Evolutionary conservation across 2,113 vertebrate genomes (phyloP), one percentile per base, ranked within the genome.

Genomic region (Albula goreensis): DNA sequence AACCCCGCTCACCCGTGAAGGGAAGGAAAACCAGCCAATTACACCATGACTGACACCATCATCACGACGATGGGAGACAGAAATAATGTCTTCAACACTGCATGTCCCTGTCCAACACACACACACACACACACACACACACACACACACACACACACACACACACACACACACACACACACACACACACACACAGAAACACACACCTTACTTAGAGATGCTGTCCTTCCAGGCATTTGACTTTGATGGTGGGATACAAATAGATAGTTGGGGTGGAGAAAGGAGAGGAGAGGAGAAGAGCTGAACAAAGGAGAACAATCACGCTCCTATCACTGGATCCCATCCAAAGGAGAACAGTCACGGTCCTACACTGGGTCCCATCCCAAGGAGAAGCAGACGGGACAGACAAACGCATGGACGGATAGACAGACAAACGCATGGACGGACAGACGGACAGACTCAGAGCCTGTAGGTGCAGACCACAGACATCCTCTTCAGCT

Each of bases 51-150:
- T 12, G 53, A 56, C 7, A 56, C 6, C 12, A 12, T 12, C 53
- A 56, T 56, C 12, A 86, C 84, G 0, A 41, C 85, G 10, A 49
- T 10, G n/a, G n/a, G 70, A 8, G 15, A 86, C 89, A 95, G 92
- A 94, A 90, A 91, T 94, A 91, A 94, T 90, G 90, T 89, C 90
- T 88, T 83, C 56, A 80, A 60, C 81, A 84, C 53, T 78, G 85
- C 60, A 41, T 41, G 31, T 41, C 31, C 31, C 31, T 41, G 31
- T 41, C 31, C 31, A 0, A 0, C 31, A 41, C 31, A 41, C 31
- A 41, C 56, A 9, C 56, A 3, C 56, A 11, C 31, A 41, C 31
- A 41, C 31, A 56, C 7, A 56, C 7, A 56, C 7, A 56, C 31
- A 11, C 78, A 9, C 77, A 83, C 85, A n/a, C 31, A 0, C 31